These are phyloP conservation scores for Agonopterix arenella DNA, from an alignment of 2,888 invertebrate genomes.

Conservation along the genomic window DNA sequence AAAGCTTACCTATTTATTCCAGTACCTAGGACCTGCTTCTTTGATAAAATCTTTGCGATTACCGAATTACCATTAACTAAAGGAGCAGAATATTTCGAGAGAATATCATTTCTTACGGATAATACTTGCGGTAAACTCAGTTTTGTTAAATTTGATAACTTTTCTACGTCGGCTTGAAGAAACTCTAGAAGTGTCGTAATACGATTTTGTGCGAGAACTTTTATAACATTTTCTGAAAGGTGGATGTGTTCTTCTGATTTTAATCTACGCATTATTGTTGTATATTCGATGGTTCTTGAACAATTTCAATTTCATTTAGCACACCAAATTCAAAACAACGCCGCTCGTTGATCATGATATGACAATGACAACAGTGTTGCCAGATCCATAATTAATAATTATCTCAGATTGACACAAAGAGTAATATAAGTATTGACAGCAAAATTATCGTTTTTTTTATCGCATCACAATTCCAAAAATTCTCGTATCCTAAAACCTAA, in stretches of 20 bases:
- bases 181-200: slow-evolving; percentile 77
- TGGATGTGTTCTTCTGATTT: slow-evolving; percentile 24
- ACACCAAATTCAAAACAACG: no score
- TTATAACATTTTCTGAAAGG: slow-evolving; percentile 57
- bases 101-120: slow-evolving; percentile 56
- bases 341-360: no score
- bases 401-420: no score
- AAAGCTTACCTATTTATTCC: slow-evolving; percentile 69
- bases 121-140: slow-evolving; percentile 65
- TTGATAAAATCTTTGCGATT: slow-evolving; percentile 39
- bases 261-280: slow-evolving; percentile 42
- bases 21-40: slow-evolving; percentile 43
- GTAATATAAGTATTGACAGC: no score
- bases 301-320: no score
- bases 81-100: slow-evolving; percentile 66
- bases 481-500: no score
- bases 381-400: no score
- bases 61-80: slow-evolving; percentile 36
- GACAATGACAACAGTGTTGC: no score
- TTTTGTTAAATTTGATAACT: slow-evolving; percentile 62
- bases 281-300: no score
- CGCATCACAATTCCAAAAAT: no score
- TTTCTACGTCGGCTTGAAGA: slow-evolving; percentile 72
- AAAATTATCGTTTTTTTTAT: no score
- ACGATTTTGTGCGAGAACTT: slow-evolving; percentile 63